Evolutionary conservation across 2,113 vertebrate genomes (phyloP), one percentile per base, ranked within the genome.

Genomic region (Ursus arctos): DNA sequence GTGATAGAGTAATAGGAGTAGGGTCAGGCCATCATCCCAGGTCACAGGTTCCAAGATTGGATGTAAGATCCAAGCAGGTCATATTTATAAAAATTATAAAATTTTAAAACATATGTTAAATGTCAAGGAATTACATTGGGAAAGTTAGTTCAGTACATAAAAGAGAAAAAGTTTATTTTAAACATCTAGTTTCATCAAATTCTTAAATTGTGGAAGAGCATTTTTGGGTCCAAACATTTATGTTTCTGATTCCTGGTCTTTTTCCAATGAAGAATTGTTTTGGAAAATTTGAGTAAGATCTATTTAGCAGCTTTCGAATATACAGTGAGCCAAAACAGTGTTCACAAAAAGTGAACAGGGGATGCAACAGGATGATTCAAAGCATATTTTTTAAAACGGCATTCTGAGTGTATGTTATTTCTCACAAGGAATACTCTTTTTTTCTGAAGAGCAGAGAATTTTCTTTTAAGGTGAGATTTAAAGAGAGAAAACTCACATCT

Each of bases 261-360:
- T 91, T 94, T 98, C 88, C 91, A 97, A 67, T 88, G 88, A 96
- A 86, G 55, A 94, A 94, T 93, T 96, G 91, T 95, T 98, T 95
- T 97, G 98, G 98, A 97, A 98, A 97, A 86, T 94, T 79, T 97
- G 96, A 98, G 93, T 97, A 97, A 97, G 74, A 90, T 95, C 71
- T 96, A 28, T 91, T 97, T 51, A 93, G 74, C 67, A 94, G 97
- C 89, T 97, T 97, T 96, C 82, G 91, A 95, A 96, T 94, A 91
- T 26, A 16, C 22, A 90, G 33, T 82, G 88, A 97, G 84, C 88
- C 96, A 97, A 94, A 95, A 97, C 8, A 43, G 43, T 43, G 43
- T 43, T 43, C 43, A 43, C 43, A 95, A 88, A 94, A 91, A 67
- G 33, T 92, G 65, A 91, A 76, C 72, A 88, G 43, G 49, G 79